phyloP scores from a whole-genome alignment of 2,797 vertebrate species.

The Rousettus madagascariensis region DNA sequence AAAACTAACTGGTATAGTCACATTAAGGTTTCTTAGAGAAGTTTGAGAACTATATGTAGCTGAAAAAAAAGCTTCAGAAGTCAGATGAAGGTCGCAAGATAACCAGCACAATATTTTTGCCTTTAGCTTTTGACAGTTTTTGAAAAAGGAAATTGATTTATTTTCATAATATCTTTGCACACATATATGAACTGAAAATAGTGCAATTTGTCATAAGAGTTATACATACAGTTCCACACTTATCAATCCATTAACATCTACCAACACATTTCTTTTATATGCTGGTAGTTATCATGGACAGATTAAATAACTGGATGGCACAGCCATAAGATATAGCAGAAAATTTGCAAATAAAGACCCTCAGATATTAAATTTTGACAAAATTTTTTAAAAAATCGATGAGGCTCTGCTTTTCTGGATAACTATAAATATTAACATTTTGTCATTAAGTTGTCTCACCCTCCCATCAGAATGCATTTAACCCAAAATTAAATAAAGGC shows the following conservation, averaged over 20 bases:
- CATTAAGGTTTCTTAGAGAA: not conserved
- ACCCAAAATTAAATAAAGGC: constrained; percentile 49
- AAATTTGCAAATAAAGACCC: constrained; percentile 39
- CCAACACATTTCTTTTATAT: not conserved
- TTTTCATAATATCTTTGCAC: constrained; percentile 44
- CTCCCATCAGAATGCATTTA: constrained; percentile 36
- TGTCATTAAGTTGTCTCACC: constrained; percentile 35
- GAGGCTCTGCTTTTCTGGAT: constrained; percentile 21
- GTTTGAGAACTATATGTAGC: not conserved
- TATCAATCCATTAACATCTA: constrained; percentile 31
- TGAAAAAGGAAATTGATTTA: constrained; percentile 49
- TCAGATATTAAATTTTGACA: constrained; percentile 58
- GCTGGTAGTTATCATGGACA: not conserved
- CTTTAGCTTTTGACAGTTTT: constrained; percentile 27
- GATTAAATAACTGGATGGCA: constrained; percentile 50
- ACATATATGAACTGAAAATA: constrained; percentile 48
- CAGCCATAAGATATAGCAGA: constrained; percentile 35
- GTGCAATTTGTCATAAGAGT: constrained; percentile 50
- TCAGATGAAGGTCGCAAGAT: not conserved
- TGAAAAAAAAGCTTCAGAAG: constrained; percentile 15
- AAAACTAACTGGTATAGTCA: not conserved
- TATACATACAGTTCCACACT: not conserved
- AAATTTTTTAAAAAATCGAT: constrained; percentile 24
- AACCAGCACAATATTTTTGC: not conserved
- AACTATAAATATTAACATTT: constrained; percentile 20